A percentile compares a stretch with the other conserved stretches of the same genome.
Evolutionary conservation across 2,113 vertebrate genomes (phyloP).

Genomic region (Galemys pyrenaicus): DNA sequence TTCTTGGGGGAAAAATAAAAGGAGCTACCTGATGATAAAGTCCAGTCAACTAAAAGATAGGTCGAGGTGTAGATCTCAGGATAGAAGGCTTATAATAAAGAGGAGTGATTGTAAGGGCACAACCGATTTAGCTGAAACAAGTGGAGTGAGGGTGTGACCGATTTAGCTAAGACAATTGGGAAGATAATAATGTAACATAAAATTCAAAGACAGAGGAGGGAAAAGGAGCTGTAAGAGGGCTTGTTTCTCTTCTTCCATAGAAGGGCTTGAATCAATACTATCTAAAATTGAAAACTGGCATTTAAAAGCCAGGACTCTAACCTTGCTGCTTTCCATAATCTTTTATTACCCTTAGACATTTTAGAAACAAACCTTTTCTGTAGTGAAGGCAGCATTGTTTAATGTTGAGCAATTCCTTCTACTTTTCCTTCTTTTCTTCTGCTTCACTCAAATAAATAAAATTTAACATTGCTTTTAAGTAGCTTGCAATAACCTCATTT

Average conservation of each 20-base stretch:
- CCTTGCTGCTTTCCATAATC: conserved; percentile 46
- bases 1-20: not conserved
- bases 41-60: conserved; percentile 15
- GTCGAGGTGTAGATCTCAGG: not conserved
- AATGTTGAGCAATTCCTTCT: not conserved
- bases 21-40: conserved; percentile 8
- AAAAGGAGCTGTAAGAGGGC: not conserved
- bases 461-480: not conserved
- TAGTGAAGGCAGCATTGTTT: conserved; percentile 10
- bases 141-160: no score
- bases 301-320: conserved; percentile 49
- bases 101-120: not conserved
- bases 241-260: conserved; percentile 47
- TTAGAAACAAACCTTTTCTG: conserved; percentile 44
- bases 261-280: not conserved
- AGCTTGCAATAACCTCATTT: not conserved
- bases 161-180: not conserved
- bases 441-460: conserved; percentile 15
- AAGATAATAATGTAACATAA: not conserved
- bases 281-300: conserved; percentile 54
- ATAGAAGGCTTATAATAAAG: not conserved
- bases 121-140: not conserved
- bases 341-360: conserved; percentile 30
- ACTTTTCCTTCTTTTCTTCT: not conserved
- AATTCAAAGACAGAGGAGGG: not conserved